Percentiles rank a stretch among this genome's conserved stretches.
Conservation (phyloP, 2,113 vertebrate genomes). For the Narcine bancroftii region DNA sequence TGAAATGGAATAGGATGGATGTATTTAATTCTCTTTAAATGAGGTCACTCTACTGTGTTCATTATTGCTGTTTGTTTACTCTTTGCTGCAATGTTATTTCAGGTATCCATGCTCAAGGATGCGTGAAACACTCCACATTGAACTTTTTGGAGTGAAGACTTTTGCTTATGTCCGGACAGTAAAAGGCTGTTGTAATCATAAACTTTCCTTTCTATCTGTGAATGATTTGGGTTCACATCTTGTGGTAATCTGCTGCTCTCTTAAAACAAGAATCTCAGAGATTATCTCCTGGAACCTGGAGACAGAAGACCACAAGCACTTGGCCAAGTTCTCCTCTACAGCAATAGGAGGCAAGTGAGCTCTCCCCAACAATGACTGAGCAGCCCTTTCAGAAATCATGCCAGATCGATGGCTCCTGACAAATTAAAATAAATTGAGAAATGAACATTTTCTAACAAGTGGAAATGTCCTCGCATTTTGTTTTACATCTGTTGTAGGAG, state of each 20-base stretch:
- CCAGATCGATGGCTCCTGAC: neutral
- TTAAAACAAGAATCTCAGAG: slow-evolving; percentile 46
- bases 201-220: slow-evolving; percentile 49
- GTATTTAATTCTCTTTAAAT: neutral
- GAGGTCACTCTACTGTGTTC: neutral
- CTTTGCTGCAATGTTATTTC: neutral
- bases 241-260: slow-evolving; percentile 47
- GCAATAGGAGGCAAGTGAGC: slow-evolving; percentile 41
- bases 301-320: slow-evolving; percentile 56
- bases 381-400: neutral
- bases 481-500: neutral
- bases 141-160: slow-evolving; percentile 47
- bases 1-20: no score
- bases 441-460: neutral
- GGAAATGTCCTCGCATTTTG: neutral
- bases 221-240: slow-evolving; percentile 46
- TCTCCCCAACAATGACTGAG: neutral
- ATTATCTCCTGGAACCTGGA: slow-evolving; percentile 56
- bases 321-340: slow-evolving; percentile 48
- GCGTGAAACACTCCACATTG: slow-evolving; percentile 48
- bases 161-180: slow-evolving; percentile 49
- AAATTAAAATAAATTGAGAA: neutral
- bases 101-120: slow-evolving; percentile 51
- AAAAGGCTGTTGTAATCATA: slow-evolving; percentile 53
- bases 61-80: no score